A percentile compares a stretch with the other conserved stretches of the same genome.
Evolutionary conservation across 2,113 vertebrate species (phyloP).

Genomic region (Oenanthe oenanthe): DNA sequence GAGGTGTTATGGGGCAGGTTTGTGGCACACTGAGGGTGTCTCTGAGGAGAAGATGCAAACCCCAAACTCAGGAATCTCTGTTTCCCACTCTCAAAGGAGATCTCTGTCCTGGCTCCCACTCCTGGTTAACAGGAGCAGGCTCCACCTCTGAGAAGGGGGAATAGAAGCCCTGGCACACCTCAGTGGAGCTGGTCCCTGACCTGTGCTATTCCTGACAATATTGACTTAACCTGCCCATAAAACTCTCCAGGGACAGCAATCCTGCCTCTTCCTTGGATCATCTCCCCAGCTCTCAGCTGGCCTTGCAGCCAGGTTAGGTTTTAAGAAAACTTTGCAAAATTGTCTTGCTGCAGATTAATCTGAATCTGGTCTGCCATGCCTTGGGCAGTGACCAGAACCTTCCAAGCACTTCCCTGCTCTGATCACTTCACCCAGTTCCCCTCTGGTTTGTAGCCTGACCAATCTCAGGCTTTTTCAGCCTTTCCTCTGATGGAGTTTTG

Average conservation of each 20-base stretch:
- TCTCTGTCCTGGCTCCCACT: neutral
- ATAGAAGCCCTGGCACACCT: neutral
- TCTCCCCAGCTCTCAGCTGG: neutral
- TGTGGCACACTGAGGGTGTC: neutral
- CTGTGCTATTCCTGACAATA: slow-evolving; percentile 14
- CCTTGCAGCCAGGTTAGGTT: neutral
- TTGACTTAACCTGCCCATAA: slow-evolving; percentile 13
- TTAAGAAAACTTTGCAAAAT: neutral
- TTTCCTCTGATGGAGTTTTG: neutral
- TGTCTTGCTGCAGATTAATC: neutral
- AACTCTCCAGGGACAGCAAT: neutral
- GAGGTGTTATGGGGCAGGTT: neutral
- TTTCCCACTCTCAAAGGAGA: neutral
- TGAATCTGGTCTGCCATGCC: neutral
- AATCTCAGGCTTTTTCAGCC: neutral
- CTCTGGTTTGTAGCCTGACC: neutral
- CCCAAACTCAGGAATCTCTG: neutral
- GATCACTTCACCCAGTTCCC: neutral
- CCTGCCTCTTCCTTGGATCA: neutral
- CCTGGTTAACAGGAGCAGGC: neutral
- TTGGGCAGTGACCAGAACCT: neutral
- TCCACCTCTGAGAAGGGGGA: slow-evolving; percentile 22
- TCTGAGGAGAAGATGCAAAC: neutral
- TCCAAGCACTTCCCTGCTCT: neutral
- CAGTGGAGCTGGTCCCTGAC: slow-evolving; percentile 16